Base-by-base conservation (phyloP, 1,140 invertebrate species). In the Aphis craccivora region DNA sequence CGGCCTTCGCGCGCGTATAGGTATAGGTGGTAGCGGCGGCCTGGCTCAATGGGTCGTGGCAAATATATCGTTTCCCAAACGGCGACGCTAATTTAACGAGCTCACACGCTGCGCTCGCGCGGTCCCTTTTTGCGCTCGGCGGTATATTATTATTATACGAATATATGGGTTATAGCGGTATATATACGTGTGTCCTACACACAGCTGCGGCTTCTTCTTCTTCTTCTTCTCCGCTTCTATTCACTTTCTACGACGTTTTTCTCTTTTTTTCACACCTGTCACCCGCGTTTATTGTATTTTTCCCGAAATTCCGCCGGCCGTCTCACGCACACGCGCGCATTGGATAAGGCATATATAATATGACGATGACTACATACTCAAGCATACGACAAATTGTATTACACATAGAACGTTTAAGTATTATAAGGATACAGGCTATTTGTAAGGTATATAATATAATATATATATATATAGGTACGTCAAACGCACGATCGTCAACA, bases 11-110 rank as follows among this genome's bases (percentile, higher is more conserved):
- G 83, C 37, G 83, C 23, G 22, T 43, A 11, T 37, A 37, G 43
- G 37, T 23, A 40, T 76, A n/a, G 60, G 60, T 76, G 60, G 60
- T 23, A 23, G 55, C 55, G 55, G 60, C 60, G 40, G 23, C 84
- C 25, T 53, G 90, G 55, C 91, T 92, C 91, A 92, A 92, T 92
- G 91, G 91, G 91, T 84, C 91, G 91, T 92, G 91, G 91, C 91
- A 93, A 93, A 93, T 93, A 93, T 93, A 93, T 93, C 91, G 91
- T 86, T 93, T 93, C 81, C 91, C 91, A 86, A 93, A 93, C 91
- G 91, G 91, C 91, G 43, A 93, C 76, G 91, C 91, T 93, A 93
- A 93, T 93, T 93, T 93, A 93, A 93, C 91, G 91, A 93, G 91
- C 81, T 93, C 91, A 86, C 91, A 93, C 91, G 91, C 91, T 93